Evolutionary conservation across 92 coral and sea anemone genomes (phyloP), one percentile per base, ranked within the genome.

Genomic region (Scolanthus callimorphus): DNA sequence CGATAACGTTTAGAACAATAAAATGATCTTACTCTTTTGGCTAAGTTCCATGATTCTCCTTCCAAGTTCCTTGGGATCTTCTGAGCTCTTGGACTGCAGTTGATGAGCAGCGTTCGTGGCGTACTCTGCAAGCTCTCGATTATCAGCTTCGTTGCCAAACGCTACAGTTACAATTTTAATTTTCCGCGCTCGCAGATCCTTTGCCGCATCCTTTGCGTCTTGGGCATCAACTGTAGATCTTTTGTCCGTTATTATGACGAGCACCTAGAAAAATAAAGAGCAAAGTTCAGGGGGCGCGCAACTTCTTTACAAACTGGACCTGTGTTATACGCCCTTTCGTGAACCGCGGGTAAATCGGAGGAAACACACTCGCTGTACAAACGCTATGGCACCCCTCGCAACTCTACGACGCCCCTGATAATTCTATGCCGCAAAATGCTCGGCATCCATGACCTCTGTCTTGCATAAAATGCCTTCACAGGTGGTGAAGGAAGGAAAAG

Each of bases 141-240:
- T 69, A 39, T 88, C 86, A 11, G 80, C 94, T 25, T 66, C 71
- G 31, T 49, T 74, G 4, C 97, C 97, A 46, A 92, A 50, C n/a
- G 88, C 90, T 59, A 92, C 96, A n/a, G 96, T 66, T 26, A 88
- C 71, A 25, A 88, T 70, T 51, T 77, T 69, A 3, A 81, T 63
- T 1, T 67, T 63, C 44, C 17, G 60, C 57, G 49, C 57, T 39
- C 76, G 60, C 51, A 80, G 54, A 3, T 57, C 69, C 71, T 59
- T 63, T 4, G 81, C 67, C 37, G 69, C 55, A 6, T 59, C 56
- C 58, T 30, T 23, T 11, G 76, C 54, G 26, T 45, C 21, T 1
- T 59, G 51, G 31, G 26, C 13, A 17, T 61, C 43, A 39, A 54
- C 51, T 15, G 77, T 59, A 20, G 77, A 70, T 37, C 53, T 30